Evolutionary conservation across 2,113 vertebrate species (phyloP).

Genomic region (Brachionichthys hirsutus): DNA sequence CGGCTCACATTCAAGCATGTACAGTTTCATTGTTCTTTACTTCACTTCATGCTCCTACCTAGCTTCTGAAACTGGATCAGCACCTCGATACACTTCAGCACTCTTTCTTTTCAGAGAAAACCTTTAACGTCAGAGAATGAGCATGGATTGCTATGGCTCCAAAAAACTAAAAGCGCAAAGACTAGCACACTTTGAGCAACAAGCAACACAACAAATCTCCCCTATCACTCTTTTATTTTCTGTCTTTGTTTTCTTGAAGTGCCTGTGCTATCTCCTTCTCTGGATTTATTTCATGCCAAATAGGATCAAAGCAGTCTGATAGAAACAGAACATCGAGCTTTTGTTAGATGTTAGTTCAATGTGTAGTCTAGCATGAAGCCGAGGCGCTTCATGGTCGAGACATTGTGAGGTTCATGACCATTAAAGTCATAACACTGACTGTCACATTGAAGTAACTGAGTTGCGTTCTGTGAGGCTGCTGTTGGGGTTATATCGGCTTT

Average conservation of each 20-base stretch:
- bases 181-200: conserved; percentile 42
- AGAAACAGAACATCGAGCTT: conserved; percentile 37
- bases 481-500: conserved; percentile 38
- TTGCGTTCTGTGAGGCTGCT: conserved; percentile 66
- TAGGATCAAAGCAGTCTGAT: conserved; percentile 64
- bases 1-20: conserved; percentile 65
- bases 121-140: conserved; percentile 43
- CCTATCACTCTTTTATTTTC: conserved; percentile 37
- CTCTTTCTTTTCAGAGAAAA: conserved; percentile 39
- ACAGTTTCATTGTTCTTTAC: conserved; percentile 61
- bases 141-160: conserved; percentile 58
- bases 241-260: conserved; percentile 25
- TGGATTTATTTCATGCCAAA: conserved; percentile 50
- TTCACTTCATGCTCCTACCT: conserved; percentile 46
- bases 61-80: conserved; percentile 59
- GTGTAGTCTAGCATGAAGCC: neutral
- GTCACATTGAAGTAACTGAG: conserved; percentile 4
- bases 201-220: conserved; percentile 45
- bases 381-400: neutral
- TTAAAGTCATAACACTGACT: neutral
- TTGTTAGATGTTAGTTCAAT: neutral
- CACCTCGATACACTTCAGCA: conserved; percentile 35
- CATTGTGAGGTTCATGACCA: neutral
- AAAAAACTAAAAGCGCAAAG: conserved; percentile 42
- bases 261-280: conserved; percentile 42